phyloP scores from a whole-genome alignment of 2,113 vertebrate genomes.

The Cynoglossus semilaevis region DNA sequence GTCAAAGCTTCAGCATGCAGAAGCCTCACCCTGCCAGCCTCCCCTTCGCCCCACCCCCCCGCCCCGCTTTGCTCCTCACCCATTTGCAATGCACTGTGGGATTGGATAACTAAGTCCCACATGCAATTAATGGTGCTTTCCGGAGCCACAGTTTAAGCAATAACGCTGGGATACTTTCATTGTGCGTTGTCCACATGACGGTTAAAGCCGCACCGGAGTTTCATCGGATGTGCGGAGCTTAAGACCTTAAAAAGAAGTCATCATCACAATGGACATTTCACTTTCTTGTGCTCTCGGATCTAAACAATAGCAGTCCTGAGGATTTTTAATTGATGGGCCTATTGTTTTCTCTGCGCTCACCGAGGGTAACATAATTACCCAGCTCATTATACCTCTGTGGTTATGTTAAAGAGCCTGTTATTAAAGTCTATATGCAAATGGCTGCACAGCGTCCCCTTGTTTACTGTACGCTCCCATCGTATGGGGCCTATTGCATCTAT shows the following conservation, averaged over 20 bases:
- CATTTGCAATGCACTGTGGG: conserved; percentile 70
- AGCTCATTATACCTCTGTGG: conserved; percentile 54
- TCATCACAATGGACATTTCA: conserved; percentile 53
- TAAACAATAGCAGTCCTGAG: conserved; percentile 53
- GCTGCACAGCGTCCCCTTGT: conserved; percentile 12
- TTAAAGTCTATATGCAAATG: conserved; percentile 43
- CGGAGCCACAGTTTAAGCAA: conserved; percentile 69
- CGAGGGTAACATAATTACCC: conserved; percentile 60
- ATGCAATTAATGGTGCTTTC: conserved; percentile 77
- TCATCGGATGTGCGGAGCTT: conserved; percentile 58
- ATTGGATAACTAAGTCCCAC: conserved; percentile 76
- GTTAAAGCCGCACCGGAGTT: conserved; percentile 57
- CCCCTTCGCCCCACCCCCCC: conserved; percentile 71
- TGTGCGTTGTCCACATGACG: conserved; percentile 50
- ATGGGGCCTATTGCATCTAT: conserved; percentile 16
- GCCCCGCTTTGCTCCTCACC: conserved; percentile 62
- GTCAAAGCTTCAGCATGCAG: conserved; percentile 77
- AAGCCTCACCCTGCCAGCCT: conserved; percentile 71
- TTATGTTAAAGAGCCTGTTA: conserved; percentile 56
- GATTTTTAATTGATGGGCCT: conserved; percentile 61
- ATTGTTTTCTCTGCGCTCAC: conserved; percentile 58
- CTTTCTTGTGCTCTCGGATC: conserved; percentile 51
- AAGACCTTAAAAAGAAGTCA: conserved; percentile 58
- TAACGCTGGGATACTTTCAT: conserved; percentile 60
- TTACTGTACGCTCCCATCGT: conserved; percentile 28